Conservation (phyloP, 2,888 invertebrate genomes). For the Acleris sparsana region DNA sequence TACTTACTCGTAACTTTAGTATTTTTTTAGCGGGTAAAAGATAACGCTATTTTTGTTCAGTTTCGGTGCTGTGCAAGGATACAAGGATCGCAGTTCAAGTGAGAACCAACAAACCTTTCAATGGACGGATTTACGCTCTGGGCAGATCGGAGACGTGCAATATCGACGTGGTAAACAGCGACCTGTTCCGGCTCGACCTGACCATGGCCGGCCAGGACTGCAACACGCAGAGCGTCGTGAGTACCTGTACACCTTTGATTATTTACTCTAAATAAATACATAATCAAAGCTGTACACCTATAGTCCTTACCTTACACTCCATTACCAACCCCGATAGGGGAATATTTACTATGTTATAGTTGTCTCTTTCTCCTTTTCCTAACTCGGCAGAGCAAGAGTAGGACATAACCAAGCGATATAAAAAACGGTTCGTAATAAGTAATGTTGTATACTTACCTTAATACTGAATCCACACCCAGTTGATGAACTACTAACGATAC, state of each 20-base stretch:
- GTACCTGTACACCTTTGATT: slow-evolving; percentile 67
- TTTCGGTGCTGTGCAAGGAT: slow-evolving; percentile 97
- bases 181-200: slow-evolving; percentile 94
- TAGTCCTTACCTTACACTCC: too few species aligned
- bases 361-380: too few species aligned
- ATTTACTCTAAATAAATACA: too few species aligned
- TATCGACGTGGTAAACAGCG: slow-evolving; percentile 96
- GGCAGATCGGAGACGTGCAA: slow-evolving; percentile 97
- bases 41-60: slow-evolving; percentile 75
- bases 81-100: slow-evolving; percentile 96
- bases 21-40: background rate
- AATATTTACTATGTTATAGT: too few species aligned
- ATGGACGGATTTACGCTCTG: slow-evolving; percentile 96
- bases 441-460: too few species aligned
- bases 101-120: slow-evolving; percentile 96
- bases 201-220: slow-evolving; percentile 97
- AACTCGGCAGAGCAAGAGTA: too few species aligned
- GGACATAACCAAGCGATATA: too few species aligned
- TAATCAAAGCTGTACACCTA: too few species aligned
- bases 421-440: too few species aligned
- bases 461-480: too few species aligned
- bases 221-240: slow-evolving; percentile 97
- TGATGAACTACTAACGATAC: background rate
- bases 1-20: background rate
- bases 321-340: too few species aligned